Base-by-base conservation (phyloP, 2,888 invertebrate species). In the Hirudinaria manillensis region DNA sequence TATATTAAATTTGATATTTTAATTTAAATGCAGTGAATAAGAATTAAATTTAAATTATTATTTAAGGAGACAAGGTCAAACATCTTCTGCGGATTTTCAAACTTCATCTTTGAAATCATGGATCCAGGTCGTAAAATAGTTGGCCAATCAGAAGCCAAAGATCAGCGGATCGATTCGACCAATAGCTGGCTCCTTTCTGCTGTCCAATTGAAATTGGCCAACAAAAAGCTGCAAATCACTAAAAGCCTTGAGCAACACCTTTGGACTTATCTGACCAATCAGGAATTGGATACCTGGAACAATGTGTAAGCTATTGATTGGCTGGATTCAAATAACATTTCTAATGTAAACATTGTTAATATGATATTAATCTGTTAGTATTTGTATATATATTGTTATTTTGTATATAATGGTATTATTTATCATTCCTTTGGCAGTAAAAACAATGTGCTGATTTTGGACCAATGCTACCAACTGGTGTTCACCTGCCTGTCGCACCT, bases 261-360 rank as follows among this genome's bases (percentile, higher is more conserved):
- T 4, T 61, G 61, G 61, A 27, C 61, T 29, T 61, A 27, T 10
- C 29, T 61, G 0, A 10, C 61, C 61, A 61, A 61, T 29, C 24
- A 61, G 6, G 24, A 61, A n/a, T n/a, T 61, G 1, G 61, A 61
- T 29, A 61, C 61, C 24, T 61, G 61, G 61, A 61, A 61, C 61
- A 29, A 24, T 16, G 10, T 61, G 61, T 61, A 29, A 61, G 61
- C 29, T 7, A 61, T 7, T 61, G 2, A 61, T 61, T 61, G 24
- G 61, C 24, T 61, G 6, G 24, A 27, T 61, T 53, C 21, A 53
- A 53, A 53, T 53, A 53, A 53, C 53, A 21, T 16, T 53, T 16
- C 53, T 53, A 53, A 13, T 53, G n/a, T n/a, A n/a, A n/a, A n/a
- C n/a, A n/a, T n/a, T n/a, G n/a, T n/a, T n/a, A n/a, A n/a, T n/a